Base-by-base conservation (phyloP, 1,140 invertebrate species). In the Belonocnema kinseyi region DNA sequence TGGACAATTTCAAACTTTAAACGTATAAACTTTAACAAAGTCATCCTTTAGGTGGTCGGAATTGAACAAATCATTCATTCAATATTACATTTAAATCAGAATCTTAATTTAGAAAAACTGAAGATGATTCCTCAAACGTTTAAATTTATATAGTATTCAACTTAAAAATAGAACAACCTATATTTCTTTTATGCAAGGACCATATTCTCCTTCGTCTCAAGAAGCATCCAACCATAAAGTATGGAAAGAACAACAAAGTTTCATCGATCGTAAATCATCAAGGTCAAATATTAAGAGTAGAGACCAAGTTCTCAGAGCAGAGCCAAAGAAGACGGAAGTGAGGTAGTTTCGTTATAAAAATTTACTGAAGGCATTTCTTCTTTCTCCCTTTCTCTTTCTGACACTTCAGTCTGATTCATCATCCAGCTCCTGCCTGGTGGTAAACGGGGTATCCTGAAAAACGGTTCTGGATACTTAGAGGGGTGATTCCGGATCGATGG, bases 401-500 rank as follows among this genome's bases (percentile, higher is more conserved):
- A 33, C 26, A 61, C 58, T 21, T 61, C 46, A 13, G 21, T 61
- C 13, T 26, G 21, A 61, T 61, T 61, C 40, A 61, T 40, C 58
- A 61, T 61, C 58, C 26, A 61, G 53, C 2, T 54, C 53, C 16
- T 54, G 21, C 58, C 58, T 26, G 26, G 33, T 33, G 21, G 58
- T 33, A 61, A 61, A 26, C 26, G 3, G 58, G 16, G 14, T 61
- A 61, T 61, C 58, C 33, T 4, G 13, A 61, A 33, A 26, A 33
- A 61, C 13, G 58, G 58, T 61, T 61, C 21, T 16, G 12, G 58
- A 61, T 7, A 26, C 2, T 12, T 12, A 61, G 56, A 33, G 33
- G 58, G 58, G 58, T 61, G 26, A 61, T 61, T 61, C 58, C 26
- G 26, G 58, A 61, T 61, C 58, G 58, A 61, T 61, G 58, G 33